These are phyloP conservation scores for Chaitophorus viminalis DNA, from an alignment of 2,888 invertebrate species.

Conservation along the genomic window DNA sequence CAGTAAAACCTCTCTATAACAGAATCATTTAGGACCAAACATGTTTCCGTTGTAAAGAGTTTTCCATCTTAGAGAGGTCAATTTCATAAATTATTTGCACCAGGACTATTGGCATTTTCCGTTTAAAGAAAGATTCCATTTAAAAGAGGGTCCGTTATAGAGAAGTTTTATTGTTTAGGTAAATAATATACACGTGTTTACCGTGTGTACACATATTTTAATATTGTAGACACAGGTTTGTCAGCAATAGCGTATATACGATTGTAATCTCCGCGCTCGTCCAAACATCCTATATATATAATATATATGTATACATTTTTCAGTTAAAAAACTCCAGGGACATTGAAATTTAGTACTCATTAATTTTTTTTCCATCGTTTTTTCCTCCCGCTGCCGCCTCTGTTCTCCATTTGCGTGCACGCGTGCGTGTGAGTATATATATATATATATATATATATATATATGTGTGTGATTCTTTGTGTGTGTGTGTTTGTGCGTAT, in stretches of 20 bases:
- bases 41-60: too few species aligned
- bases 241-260: slow-evolving; percentile 33
- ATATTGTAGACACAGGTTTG: slow-evolving; percentile 11
- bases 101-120: too few species aligned
- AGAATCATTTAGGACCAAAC: too few species aligned
- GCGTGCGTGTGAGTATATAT: neutral
- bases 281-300: slow-evolving; percentile 21
- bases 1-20: too few species aligned
- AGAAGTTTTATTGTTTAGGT: too few species aligned
- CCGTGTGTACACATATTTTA: neutral
- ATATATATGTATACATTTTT: too few species aligned
- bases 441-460: too few species aligned
- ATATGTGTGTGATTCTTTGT: neutral
- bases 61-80: too few species aligned
- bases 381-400: neutral
- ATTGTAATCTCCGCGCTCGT: slow-evolving; percentile 38
- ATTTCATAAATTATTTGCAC: too few species aligned
- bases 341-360: slow-evolving; percentile 61
- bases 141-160: too few species aligned
- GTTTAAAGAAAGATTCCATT: too few species aligned
- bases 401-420: too few species aligned
- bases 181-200: neutral
- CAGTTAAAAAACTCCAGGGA: slow-evolving; percentile 41
- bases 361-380: slow-evolving; percentile 51
- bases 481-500: neutral